Conservation (phyloP, 2,888 invertebrate species). For the Lepidocyrtinus sp. region DNA sequence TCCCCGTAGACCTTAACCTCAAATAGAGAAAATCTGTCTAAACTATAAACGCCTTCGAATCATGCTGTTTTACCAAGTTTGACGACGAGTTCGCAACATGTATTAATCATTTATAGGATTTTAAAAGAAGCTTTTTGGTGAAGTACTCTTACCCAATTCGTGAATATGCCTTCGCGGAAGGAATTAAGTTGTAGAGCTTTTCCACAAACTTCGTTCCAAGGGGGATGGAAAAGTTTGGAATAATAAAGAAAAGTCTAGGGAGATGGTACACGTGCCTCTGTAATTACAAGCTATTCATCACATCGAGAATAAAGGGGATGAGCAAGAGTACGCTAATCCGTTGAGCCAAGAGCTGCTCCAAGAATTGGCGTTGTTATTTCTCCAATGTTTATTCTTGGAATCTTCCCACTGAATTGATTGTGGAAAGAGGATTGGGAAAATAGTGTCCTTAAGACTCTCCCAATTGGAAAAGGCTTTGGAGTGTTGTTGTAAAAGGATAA, state of each 20-base stretch:
- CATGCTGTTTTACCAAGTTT: background rate
- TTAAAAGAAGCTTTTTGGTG: background rate
- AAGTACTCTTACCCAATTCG: constrained; percentile 3
- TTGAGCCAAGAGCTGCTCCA: background rate
- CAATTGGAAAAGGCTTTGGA: no score
- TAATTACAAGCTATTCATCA: constrained; percentile 11
- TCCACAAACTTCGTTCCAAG: background rate
- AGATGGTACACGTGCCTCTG: background rate
- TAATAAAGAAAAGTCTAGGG: no score
- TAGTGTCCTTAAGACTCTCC: no score
- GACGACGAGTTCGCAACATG: background rate
- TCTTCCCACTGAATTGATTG: background rate
- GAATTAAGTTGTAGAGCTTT: no score
- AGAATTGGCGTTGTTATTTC: no score
- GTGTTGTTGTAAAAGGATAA: no score
- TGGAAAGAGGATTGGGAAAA: constrained; percentile 8
- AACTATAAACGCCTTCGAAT: no score
- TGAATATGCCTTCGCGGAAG: background rate
- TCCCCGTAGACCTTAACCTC: background rate
- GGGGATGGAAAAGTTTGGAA: constrained; percentile 1
- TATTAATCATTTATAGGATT: background rate
- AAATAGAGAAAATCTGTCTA: no score
- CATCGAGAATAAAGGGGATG: background rate
- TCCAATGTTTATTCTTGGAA: background rate
- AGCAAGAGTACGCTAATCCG: background rate